Percentiles rank a stretch among this genome's conserved stretches.
Evolutionary conservation across 2,797 vertebrate genomes (phyloP).

Genomic region (Onychomys arenicola): DNA sequence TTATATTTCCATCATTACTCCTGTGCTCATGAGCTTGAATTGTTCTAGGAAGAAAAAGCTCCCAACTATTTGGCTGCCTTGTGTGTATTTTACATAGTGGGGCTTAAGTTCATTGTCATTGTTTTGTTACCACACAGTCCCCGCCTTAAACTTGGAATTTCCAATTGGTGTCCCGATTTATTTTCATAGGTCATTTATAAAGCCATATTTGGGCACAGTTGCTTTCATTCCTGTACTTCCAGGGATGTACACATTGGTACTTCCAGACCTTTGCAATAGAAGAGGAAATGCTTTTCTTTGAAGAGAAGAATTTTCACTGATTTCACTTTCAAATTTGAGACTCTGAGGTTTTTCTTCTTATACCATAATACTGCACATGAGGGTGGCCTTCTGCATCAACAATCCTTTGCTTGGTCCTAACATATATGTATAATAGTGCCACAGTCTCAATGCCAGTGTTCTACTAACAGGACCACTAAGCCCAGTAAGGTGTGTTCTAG

Average conservation of each 20-base stretch:
- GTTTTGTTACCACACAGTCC: not conserved
- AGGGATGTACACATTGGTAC: too few relatives aligned
- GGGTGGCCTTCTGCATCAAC: not conserved
- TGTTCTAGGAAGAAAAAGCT: not conserved
- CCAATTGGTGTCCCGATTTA: not conserved
- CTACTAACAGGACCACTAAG: not conserved
- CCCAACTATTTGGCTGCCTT: not conserved
- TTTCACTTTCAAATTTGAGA: slow-evolving; percentile 7
- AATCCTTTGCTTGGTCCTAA: not conserved
- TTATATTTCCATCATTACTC: not conserved
- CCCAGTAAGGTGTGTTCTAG: not conserved
- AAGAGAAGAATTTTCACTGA: not conserved
- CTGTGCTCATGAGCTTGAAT: slow-evolving; percentile 5
- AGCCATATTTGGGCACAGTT: not conserved
- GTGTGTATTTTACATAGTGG: not conserved
- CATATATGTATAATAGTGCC: not conserved
- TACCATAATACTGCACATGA: not conserved
- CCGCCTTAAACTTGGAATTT: not conserved
- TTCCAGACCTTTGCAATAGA: not conserved
- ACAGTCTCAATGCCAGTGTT: not conserved
- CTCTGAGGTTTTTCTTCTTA: not conserved
- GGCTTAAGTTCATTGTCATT: not conserved
- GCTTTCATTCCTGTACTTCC: not conserved
- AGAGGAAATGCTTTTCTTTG: not conserved
- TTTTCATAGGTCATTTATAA: not conserved